Evolutionary conservation across 2,888 invertebrate species (phyloP), one percentile per base, ranked within the genome.

Genomic region (Drosophila koepferae): DNA sequence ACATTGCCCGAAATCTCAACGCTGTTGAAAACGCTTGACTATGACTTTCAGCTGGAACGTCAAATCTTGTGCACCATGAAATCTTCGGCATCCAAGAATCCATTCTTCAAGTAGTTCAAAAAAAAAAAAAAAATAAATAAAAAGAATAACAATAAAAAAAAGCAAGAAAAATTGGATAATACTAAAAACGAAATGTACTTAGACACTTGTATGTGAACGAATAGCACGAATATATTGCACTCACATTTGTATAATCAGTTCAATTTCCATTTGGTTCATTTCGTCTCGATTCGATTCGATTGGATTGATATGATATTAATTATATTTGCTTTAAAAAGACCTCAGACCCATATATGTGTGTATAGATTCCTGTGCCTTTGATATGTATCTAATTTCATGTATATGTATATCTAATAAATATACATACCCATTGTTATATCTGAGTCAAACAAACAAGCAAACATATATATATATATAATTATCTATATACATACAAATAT

Each of bases 1-100:
- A 81, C 83, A 89, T 77, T 92, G 86, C 91, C 92, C 68, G 86
- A 88, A 74, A 80, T 89, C 61, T 81, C 90, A 65, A 77, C 86
- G 59, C 72, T 90, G 70, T 76, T 91, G 31, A 85, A 89, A 64
- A 81, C 90, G 43, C 80, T 93, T 59, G 93, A 93, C 67, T 93
- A 93, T 83, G 93, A 93, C 80, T 93, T 93, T 77, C 92, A 92
- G 76, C 74, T 93, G 81, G 93, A 93, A 69, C 92, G 93, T 55
- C 93, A 93, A 86, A 92, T 93, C 43, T 82, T 93, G 55, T 93
- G 93, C 84, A 93, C 93, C 61, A 93, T 92, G 88, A 93, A 93
- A 87, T 92, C 93, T 1, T 91, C 92, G 43, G 91, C 92, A 62
- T 92, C 92, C 18, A 93, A 91, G 74, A 93, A 93, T 91, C 93